Conservation (phyloP, 2,113 vertebrate genomes). For the Notothenia rossii region DNA sequence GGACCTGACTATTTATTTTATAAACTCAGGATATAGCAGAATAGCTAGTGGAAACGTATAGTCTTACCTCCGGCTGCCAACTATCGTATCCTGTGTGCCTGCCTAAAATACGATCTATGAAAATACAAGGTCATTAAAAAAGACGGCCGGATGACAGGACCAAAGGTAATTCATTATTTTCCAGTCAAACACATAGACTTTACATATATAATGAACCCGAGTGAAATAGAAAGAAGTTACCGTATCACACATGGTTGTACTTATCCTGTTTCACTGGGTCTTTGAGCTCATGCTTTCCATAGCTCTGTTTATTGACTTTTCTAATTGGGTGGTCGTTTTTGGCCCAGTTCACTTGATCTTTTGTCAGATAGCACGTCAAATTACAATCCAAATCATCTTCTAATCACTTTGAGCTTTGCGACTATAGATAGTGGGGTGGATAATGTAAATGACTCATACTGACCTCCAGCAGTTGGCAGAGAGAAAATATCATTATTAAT, state of each 20-base stretch:
- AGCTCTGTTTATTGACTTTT: constrained; percentile 60
- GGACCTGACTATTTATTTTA: constrained; percentile 71
- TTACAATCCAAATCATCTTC: constrained; percentile 24
- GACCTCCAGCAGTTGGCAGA: not conserved
- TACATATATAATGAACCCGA: constrained; percentile 55
- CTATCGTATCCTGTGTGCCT: constrained; percentile 66
- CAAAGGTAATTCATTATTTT: constrained; percentile 72
- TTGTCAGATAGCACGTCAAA: constrained; percentile 32
- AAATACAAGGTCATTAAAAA: constrained; percentile 72
- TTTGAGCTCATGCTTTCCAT: constrained; percentile 55
- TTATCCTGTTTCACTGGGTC: constrained; percentile 47
- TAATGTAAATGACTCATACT: not conserved
- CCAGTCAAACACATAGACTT: constrained; percentile 68
- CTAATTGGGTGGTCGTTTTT: constrained; percentile 56
- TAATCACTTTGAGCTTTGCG: constrained; percentile 36
- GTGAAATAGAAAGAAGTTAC: constrained; percentile 59
- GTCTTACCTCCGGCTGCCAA: constrained; percentile 68
- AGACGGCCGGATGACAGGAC: constrained; percentile 60
- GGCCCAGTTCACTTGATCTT: constrained; percentile 16
- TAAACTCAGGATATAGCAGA: constrained; percentile 53
- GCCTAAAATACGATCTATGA: constrained; percentile 65
- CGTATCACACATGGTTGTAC: constrained; percentile 70
- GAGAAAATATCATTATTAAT: not conserved
- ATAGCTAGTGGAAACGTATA: constrained; percentile 65
- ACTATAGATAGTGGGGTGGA: constrained; percentile 10